Conservation (phyloP, 2,888 invertebrate species). For the Leucania comma region DNA sequence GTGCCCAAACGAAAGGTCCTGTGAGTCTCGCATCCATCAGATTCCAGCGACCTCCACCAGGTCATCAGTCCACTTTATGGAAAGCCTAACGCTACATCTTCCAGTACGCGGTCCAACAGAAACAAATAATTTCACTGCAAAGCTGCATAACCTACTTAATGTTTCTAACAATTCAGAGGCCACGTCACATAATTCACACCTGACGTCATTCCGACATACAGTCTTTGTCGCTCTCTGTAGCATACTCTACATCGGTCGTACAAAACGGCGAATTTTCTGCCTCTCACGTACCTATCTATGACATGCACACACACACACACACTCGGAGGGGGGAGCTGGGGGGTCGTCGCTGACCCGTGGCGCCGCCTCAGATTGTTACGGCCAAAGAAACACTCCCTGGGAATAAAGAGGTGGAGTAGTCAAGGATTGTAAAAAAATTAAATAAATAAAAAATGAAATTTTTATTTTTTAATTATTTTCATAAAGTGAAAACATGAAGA, state of each 20-base stretch:
- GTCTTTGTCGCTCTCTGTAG: constrained; percentile 7
- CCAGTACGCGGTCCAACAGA: background rate
- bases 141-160: background rate
- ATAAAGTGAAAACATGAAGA: too few species aligned
- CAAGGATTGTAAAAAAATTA: background rate
- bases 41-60: too few species aligned
- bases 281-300: constrained; percentile 70
- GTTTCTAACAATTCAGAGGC: background rate
- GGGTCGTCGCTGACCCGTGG: constrained; percentile 87
- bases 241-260: constrained; percentile 50
- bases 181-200: constrained; percentile 14
- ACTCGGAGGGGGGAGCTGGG: constrained; percentile 68
- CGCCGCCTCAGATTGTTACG: constrained; percentile 90
- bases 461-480: too few species aligned
- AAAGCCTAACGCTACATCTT: too few species aligned
- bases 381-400: constrained; percentile 86
- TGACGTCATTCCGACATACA: background rate
- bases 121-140: background rate
- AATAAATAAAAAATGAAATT: too few species aligned
- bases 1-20: too few species aligned
- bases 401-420: constrained; percentile 70
- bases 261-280: constrained; percentile 77
- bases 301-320: constrained; percentile 65
- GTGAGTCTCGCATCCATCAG: too few species aligned
- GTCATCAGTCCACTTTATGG: too few species aligned